Percentiles rank a stretch among this genome's conserved stretches.
phyloP scores from a whole-genome alignment of 2,113 vertebrate species.

The Sorex fumeus region DNA sequence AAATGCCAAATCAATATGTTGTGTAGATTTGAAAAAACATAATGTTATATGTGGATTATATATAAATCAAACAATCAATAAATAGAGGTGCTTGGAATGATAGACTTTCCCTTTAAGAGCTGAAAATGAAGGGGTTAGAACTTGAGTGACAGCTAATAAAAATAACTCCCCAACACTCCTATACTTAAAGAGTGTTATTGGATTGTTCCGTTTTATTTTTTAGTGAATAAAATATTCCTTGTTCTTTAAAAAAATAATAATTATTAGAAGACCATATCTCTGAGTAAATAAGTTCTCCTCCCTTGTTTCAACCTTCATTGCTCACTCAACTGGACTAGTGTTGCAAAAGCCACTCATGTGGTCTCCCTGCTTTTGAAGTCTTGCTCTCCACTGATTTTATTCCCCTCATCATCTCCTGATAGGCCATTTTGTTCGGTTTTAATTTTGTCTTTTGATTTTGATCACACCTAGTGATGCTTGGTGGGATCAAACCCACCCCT shows the following conservation, averaged over 20 bases:
- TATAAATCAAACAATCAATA: neutral
- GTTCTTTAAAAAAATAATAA: conserved; percentile 22
- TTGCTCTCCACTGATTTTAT: neutral
- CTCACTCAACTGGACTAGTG: neutral
- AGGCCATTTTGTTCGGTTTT: too few relatives aligned
- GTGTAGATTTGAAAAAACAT: neutral
- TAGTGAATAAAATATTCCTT: neutral
- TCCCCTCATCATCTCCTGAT: neutral
- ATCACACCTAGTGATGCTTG: too few relatives aligned
- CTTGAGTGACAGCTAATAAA: neutral
- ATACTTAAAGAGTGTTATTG: too few relatives aligned
- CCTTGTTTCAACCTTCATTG: neutral
- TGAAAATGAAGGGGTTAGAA: neutral
- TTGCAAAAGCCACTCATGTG: neutral
- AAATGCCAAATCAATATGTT: neutral
- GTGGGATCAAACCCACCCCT: too few relatives aligned
- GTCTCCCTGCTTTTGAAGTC: neutral
- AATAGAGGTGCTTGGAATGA: neutral
- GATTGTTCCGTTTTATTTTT: neutral
- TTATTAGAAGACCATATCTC: neutral
- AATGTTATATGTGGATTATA: neutral
- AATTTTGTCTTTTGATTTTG: too few relatives aligned
- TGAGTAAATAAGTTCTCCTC: neutral
- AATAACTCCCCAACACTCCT: neutral
- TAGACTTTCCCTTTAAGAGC: neutral